Percentiles rank a stretch among this genome's conserved stretches.
phyloP scores from a whole-genome alignment of 2,888 invertebrate genomes.

The Chloroclysta siterata region DNA sequence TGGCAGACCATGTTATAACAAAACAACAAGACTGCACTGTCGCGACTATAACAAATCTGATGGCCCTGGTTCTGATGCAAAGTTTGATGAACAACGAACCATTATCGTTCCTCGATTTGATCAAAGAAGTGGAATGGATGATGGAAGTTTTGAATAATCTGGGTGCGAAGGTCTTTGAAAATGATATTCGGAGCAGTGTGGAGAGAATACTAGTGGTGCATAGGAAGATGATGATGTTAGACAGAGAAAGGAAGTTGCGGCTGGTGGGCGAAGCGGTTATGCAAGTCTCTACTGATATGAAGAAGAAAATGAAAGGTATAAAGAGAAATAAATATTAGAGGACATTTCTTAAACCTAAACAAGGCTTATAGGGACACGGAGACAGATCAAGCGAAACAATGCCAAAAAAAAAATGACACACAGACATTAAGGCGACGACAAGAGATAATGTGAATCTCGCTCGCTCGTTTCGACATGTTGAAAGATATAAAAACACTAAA shows the following conservation, averaged over 20 bases:
- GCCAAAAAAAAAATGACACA: too few species aligned
- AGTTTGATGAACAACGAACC: constrained; percentile 67
- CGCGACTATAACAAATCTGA: constrained; percentile 89
- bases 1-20: constrained; percentile 89
- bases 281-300: constrained; percentile 70
- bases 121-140: constrained; percentile 82
- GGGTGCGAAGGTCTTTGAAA: constrained; percentile 79
- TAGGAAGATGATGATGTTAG: constrained; percentile 73
- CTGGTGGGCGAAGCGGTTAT: constrained; percentile 69
- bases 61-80: constrained; percentile 87
- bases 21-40: constrained; percentile 88
- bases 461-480: too few species aligned
- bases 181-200: constrained; percentile 76
- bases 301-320: constrained; percentile 80
- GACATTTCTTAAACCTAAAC: too few species aligned
- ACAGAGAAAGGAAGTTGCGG: constrained; percentile 60
- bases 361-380: too few species aligned
- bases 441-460: too few species aligned
- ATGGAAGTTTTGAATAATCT: constrained; percentile 66
- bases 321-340: not conserved
- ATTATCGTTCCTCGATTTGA: constrained; percentile 74
- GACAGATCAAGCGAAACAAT: too few species aligned
- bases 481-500: too few species aligned
- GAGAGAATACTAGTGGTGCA: constrained; percentile 86
- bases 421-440: too few species aligned